Base-by-base conservation (phyloP, 2,797 vertebrate species). In the Coranthus polyacanthus region DNA sequence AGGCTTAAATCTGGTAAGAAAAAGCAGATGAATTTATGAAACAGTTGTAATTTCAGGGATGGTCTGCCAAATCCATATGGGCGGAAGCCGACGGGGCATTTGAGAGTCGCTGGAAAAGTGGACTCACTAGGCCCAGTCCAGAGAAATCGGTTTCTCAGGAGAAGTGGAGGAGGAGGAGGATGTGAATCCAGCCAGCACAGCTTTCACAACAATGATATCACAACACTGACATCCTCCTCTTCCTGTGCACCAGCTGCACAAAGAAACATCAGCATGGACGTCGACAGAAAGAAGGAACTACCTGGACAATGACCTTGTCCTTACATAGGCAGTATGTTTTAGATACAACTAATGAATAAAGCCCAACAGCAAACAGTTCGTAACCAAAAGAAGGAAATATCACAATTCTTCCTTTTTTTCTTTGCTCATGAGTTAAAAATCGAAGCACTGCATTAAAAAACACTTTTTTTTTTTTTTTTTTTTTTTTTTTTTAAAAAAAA, bases 181-280 rank as follows among this genome's bases (percentile, higher is more conserved):
- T 80, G 80, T 88, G 86, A 70, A 65, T 81, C 56, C 64, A 77
- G 80, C 74, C 76, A 83, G 64, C 62, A 51, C 84, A 84, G 89
- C 85, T 89, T 84, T 89, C 65, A 90, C 78, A 92, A 91, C 87
- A 91, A 88, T 88, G 84, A 92, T 90, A 89, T 85, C 81, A 87
- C 71, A 82, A 53, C 43, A 17, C 63, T 69, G 69, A 85, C 80
- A 85, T 85, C 82, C 88, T 68, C 77, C 64, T 72, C 54, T 88
- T 92, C 89, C 89, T 89, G 85, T 58, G 34, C 71, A 61, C 67
- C 89, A 83, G 83, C 73, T 87, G 88, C 62, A 84, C 52, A 66
- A 56, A 70, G 73, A 83, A 41, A 67, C 71, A 73, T 72, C 45
- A 72, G 65, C 50, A 22, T 63, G 39, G 75, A 79, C 42, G 26